These are phyloP conservation scores for Melanotaenia maccullochi DNA, from an alignment of 2,797 vertebrate species.

Conservation along the genomic window DNA sequence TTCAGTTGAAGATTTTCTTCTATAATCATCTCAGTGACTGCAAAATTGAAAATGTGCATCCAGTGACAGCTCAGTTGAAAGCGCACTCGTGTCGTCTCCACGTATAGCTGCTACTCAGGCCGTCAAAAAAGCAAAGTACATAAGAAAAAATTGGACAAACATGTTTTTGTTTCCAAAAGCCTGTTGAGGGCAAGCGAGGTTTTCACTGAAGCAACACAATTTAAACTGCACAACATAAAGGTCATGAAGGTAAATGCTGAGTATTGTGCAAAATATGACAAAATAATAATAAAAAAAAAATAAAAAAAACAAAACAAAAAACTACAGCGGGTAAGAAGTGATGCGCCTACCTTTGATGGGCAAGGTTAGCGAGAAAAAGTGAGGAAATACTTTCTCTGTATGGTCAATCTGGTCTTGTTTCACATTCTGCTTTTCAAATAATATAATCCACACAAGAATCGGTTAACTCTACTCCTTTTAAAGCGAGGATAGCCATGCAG, in stretches of 20 bases:
- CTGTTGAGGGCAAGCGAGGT: neutral
- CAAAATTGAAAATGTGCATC: constrained; percentile 6
- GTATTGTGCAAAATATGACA: neutral
- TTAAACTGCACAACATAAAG: constrained; percentile 27
- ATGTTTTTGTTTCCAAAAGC: neutral
- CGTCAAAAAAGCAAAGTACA: neutral
- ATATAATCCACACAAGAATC: constrained; percentile 82
- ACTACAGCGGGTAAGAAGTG: constrained; percentile 19
- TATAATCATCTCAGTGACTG: neutral
- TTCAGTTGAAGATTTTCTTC: neutral
- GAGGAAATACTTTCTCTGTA: constrained; percentile 74
- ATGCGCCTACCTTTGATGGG: constrained; percentile 80
- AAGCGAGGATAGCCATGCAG: constrained; percentile 78
- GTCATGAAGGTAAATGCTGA: neutral
- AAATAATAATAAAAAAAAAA: neutral
- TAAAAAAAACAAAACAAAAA: too few relatives aligned
- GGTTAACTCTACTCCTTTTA: constrained; percentile 76
- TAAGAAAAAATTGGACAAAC: neutral
- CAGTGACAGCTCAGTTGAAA: constrained; percentile 39
- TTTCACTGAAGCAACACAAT: constrained; percentile 32
- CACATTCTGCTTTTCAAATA: constrained; percentile 80
- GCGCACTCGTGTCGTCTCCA: constrained; percentile 4
- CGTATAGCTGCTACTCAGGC: neutral
- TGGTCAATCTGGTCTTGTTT: constrained; percentile 72
- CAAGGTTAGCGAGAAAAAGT: constrained; percentile 60